Conservation (phyloP, 2,888 invertebrate species). For the Eumerus sabulonum region DNA sequence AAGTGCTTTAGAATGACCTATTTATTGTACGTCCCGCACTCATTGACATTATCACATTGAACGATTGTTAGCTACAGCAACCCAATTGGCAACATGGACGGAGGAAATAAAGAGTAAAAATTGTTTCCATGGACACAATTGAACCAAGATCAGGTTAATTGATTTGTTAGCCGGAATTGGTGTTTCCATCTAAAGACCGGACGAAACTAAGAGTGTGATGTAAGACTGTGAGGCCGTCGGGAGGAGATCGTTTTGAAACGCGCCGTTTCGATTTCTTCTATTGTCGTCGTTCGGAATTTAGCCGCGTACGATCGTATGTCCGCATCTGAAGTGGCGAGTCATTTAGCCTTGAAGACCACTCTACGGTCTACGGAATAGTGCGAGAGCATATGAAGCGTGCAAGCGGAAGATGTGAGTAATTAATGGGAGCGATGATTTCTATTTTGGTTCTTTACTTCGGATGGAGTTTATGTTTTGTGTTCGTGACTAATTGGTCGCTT, state of each 20-base stretch:
- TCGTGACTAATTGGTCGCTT: constrained; percentile 30
- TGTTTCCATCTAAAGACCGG: constrained; percentile 3
- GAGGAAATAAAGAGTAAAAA: too few relatives aligned
- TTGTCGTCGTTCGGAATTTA: constrained; percentile 34
- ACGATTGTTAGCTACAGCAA: not conserved
- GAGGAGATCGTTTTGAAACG: constrained; percentile 22
- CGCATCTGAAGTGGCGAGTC: constrained; percentile 10
- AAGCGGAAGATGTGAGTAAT: constrained; percentile 34
- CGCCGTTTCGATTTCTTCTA: not conserved
- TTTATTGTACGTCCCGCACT: constrained; percentile 19
- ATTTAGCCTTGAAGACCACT: constrained; percentile 36
- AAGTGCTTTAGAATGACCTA: constrained; percentile 9
- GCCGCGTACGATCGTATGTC: constrained; percentile 6
- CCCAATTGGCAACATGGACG: not conserved
- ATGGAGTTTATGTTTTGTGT: not conserved
- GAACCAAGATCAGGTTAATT: constrained; percentile 54
- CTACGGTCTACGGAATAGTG: not conserved
- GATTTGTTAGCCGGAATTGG: constrained; percentile 58
- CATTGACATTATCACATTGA: constrained; percentile 53
- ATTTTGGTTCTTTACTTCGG: constrained; percentile 4
- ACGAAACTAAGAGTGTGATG: constrained; percentile 16
- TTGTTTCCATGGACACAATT: constrained; percentile 38
- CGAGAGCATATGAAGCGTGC: not conserved
- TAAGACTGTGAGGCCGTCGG: constrained; percentile 51
- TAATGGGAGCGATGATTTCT: constrained; percentile 37